Conservation (phyloP, 2,797 vertebrate species). For the Prionace glauca region DNA sequence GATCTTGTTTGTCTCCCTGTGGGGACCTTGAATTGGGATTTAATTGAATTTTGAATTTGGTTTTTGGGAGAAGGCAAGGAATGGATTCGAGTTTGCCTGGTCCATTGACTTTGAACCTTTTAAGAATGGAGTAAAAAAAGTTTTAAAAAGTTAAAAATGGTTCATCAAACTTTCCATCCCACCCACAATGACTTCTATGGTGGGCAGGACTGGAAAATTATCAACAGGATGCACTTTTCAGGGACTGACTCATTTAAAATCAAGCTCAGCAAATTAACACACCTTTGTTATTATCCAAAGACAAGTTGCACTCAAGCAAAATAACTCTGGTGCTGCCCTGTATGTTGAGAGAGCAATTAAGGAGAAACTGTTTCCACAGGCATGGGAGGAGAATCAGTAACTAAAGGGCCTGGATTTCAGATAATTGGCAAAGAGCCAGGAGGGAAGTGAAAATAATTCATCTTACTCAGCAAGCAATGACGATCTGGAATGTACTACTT, state of each 20-base stretch:
- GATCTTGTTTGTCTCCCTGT: too few relatives aligned
- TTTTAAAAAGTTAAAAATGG: too few relatives aligned
- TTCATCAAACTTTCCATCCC: too few relatives aligned
- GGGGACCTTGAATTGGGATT: too few relatives aligned
- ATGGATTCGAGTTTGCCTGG: too few relatives aligned
- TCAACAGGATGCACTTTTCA: neutral
- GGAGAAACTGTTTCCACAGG: neutral
- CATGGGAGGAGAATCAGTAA: neutral
- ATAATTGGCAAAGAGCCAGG: neutral
- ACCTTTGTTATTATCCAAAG: neutral
- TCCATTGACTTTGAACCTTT: too few relatives aligned
- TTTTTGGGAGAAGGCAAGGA: too few relatives aligned
- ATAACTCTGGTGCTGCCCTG: neutral
- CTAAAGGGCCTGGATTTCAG: neutral
- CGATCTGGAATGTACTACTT: neutral
- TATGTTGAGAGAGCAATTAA: neutral
- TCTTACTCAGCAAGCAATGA: neutral
- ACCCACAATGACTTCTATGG: too few relatives aligned
- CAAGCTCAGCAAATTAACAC: neutral
- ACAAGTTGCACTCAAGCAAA: neutral
- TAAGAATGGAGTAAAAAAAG: too few relatives aligned
- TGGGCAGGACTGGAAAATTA: too few relatives aligned
- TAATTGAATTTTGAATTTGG: too few relatives aligned
- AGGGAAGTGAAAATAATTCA: neutral
- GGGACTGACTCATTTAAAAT: neutral